Evolutionary conservation across 2,888 invertebrate species (phyloP).

Genomic region (Aspidiotus destructor): DNA sequence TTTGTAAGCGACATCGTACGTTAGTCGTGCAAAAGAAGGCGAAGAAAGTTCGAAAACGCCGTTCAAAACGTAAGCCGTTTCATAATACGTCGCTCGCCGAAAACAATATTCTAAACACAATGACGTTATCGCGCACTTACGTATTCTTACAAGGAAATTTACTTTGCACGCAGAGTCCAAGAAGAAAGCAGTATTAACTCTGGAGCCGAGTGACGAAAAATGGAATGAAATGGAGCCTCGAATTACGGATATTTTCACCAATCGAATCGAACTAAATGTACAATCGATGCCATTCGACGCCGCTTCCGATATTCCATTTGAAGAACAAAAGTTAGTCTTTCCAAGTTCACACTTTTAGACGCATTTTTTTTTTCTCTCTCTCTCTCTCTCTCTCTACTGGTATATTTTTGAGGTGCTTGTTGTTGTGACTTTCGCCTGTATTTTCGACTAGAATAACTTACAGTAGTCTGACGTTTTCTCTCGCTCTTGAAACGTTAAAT

Average conservation of each 20-base stretch:
- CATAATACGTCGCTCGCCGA: neutral
- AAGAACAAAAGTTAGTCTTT: constrained; percentile 70
- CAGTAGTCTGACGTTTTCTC: neutral
- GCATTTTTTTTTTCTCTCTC: constrained; percentile 14
- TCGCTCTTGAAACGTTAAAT: neutral
- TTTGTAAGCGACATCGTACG: constrained; percentile 48
- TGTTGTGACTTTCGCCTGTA: neutral
- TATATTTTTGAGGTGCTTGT: too few relatives aligned
- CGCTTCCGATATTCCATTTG: constrained; percentile 68
- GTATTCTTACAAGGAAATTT: neutral
- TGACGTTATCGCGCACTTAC: neutral
- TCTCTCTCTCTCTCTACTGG: constrained; percentile 17
- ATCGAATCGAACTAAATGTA: constrained; percentile 49
- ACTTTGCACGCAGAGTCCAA: constrained; percentile 3
- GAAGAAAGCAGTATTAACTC: constrained; percentile 6
- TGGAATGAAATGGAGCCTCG: constrained; percentile 61
- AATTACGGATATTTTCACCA: constrained; percentile 50
- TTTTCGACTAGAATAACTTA: neutral
- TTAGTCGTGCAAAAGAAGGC: constrained; percentile 60
- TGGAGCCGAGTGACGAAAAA: constrained; percentile 43
- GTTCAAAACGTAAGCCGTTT: constrained; percentile 41
- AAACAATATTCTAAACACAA: neutral
- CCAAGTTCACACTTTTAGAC: neutral
- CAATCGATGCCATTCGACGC: constrained; percentile 72
- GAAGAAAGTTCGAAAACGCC: constrained; percentile 43